Conservation (phyloP, 2,797 vertebrate genomes). For the Melanogrammus aeglefinus region DNA sequence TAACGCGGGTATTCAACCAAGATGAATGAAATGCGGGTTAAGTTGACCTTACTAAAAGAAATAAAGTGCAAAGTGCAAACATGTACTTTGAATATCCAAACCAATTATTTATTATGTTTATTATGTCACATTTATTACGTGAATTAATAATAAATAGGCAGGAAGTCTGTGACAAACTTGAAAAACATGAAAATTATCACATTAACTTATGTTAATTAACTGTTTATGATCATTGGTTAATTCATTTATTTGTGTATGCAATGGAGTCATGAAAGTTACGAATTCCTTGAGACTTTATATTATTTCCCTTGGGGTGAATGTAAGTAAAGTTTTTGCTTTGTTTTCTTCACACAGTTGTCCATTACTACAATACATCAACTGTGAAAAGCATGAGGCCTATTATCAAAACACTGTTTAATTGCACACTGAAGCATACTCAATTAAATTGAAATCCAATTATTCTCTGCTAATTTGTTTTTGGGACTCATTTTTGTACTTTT, state of each 20-base stretch:
- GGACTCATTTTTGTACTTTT: not conserved
- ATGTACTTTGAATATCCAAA: not conserved
- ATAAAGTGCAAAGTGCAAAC: not conserved
- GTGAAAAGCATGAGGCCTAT: not conserved
- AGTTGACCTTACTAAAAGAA: not conserved
- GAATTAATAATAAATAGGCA: not conserved
- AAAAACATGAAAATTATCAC: not conserved
- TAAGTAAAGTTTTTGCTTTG: not conserved
- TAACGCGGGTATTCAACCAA: not conserved
- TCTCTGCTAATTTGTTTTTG: not conserved
- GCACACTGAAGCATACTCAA: not conserved
- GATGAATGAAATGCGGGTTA: not conserved
- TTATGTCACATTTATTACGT: too few species aligned
- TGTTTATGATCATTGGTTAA: not conserved
- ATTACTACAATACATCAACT: not conserved
- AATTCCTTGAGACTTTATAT: not conserved
- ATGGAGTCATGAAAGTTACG: not conserved
- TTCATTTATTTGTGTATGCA: not conserved
- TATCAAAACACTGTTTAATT: constrained; percentile 3
- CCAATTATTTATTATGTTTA: too few species aligned
- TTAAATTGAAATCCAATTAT: constrained; percentile 1
- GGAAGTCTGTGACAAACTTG: not conserved
- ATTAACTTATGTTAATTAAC: not conserved
- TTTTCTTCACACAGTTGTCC: not conserved
- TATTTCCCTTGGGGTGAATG: not conserved